phyloP scores from a whole-genome alignment of 2,888 invertebrate genomes.

The Sphaeridia pumilis region DNA sequence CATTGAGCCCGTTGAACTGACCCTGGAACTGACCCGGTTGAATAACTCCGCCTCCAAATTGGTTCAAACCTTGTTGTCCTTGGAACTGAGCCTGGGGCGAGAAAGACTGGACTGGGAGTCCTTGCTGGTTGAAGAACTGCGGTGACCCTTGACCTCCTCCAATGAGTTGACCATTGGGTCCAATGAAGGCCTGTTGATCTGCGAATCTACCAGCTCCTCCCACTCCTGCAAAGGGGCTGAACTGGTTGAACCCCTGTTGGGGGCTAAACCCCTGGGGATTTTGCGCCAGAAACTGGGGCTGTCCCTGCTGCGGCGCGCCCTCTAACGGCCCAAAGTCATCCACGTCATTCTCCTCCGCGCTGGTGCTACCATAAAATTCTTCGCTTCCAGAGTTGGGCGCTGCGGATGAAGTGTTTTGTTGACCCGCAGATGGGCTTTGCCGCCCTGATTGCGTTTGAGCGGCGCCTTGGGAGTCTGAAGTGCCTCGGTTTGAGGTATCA shows the following conservation, averaged over 20 bases:
- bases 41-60: constrained; percentile 6
- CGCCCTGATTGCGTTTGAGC: too few species aligned
- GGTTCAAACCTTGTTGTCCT: constrained; percentile 3
- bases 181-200: constrained; percentile 2
- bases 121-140: constrained; percentile 5
- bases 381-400: too few species aligned
- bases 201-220: constrained; percentile 9
- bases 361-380: too few species aligned
- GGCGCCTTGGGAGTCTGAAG: too few species aligned
- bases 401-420: too few species aligned
- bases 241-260: not conserved
- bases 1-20: constrained; percentile 2
- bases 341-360: too few species aligned
- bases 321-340: constrained; percentile 7
- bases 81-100: constrained; percentile 4
- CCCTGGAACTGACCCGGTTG: constrained; percentile 6
- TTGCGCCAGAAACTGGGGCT: not conserved
- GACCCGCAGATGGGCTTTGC: too few species aligned
- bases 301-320: constrained; percentile 6
- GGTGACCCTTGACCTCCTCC: constrained; percentile 9
- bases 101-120: not conserved
- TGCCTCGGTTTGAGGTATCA: too few species aligned
- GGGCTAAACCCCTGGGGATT: not conserved
- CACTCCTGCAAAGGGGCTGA: not conserved
- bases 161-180: not conserved